Conservation (phyloP, 2,113 vertebrate genomes). For the Cynocephalus volans region DNA sequence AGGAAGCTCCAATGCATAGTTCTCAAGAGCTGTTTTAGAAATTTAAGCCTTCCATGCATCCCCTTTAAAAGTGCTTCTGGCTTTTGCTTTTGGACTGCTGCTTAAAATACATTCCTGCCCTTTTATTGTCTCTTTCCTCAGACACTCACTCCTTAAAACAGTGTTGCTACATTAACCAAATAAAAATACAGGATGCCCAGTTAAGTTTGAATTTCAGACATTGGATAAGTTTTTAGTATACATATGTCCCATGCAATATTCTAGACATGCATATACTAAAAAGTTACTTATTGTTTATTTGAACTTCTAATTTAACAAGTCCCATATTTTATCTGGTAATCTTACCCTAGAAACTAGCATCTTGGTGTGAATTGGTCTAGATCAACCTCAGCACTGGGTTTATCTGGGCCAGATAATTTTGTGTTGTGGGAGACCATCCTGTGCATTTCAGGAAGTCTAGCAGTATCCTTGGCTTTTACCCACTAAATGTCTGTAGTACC, state of each 20-base stretch:
- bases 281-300: not conserved
- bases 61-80: not conserved
- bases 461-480: not conserved
- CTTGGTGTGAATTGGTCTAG: not conserved
- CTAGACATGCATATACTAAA: not conserved
- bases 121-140: not conserved
- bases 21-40: not conserved
- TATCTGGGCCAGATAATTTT: not conserved
- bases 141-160: not conserved
- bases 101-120: not conserved
- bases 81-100: not conserved
- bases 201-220: constrained; percentile 25
- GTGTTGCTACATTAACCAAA: not conserved
- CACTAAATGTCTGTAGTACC: fast-evolving
- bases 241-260: no score
- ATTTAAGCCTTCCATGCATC: not conserved
- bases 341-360: not conserved
- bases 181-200: not conserved
- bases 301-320: not conserved
- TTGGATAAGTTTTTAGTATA: not conserved
- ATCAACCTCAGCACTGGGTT: not conserved
- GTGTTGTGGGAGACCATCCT: not conserved
- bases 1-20: not conserved
- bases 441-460: no score
- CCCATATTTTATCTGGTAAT: not conserved